Evolutionary conservation across 2,888 invertebrate species (phyloP), one percentile per base, ranked within the genome.

Genomic region (Thereva nobilitata): DNA sequence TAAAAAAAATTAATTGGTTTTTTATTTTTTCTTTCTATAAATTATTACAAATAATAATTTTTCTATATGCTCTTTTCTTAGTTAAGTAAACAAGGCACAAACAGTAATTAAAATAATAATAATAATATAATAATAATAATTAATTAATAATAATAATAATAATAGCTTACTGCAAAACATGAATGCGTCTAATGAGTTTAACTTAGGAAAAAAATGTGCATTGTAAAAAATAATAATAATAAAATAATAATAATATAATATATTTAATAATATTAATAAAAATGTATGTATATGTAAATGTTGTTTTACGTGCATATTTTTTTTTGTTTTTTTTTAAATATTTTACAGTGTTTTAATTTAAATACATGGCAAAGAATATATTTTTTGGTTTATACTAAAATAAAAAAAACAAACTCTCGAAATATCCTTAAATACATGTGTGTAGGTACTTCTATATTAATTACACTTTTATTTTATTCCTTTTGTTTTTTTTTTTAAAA

Each of bases 41-140:
- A 64, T 68, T 66, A 66, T 23, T 23, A 23, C 23, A 64, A 45
- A 64, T 59, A 49, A 54, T 50, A 40, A 38, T 10, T 52, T 53
- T 55, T 23, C 42, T 53, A 35, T 45, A 41, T 52, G 23, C 23
- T 23, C 23, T 23, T 23, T 2, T 23, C 10, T 64, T 68, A 68
- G 38, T 68, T 68, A 68, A 68, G 68, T 68, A 66, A 66, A 66
- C 64, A 68, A 68, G 68, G 68, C 68, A 68, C 68, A 68, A 63
- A 61, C 41, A 34, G 50, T 50, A n/a, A 10, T 45, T 50, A 35
- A 41, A 61, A 50, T 42, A 50, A 9, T 61, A 6, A 34, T 10
- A 4, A 7, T 59, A 61, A 23, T 59, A 61, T 47, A 34, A 61
- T 50, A 50, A 23, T 37, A 59, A 45, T 50, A 40, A 23, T 44